Evolutionary conservation across 2,113 vertebrate species (phyloP).

Genomic region (Pachyramphus minor): DNA sequence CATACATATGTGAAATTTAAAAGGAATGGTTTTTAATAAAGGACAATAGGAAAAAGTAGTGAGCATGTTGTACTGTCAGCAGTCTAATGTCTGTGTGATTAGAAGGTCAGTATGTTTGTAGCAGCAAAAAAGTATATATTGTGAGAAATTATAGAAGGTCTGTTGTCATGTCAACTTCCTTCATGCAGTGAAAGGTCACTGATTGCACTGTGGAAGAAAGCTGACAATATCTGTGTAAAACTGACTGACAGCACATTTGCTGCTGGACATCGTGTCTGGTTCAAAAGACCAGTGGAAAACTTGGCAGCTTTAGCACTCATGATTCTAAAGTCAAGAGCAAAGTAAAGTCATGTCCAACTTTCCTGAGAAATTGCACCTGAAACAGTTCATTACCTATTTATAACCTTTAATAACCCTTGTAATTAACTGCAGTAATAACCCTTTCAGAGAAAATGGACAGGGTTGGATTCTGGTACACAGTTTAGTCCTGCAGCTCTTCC

Average conservation of each 20-base stretch:
- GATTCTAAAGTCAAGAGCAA: not conserved
- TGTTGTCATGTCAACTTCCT: constrained; percentile 12
- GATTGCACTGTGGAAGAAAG: constrained; percentile 13
- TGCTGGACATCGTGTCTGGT: not conserved
- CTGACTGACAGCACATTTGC: constrained; percentile 43
- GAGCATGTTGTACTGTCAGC: not conserved
- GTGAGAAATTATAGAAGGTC: constrained; percentile 1
- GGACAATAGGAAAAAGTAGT: not conserved
- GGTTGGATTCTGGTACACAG: not conserved
- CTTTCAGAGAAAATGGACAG: not conserved
- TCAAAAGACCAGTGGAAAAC: constrained; percentile 12
- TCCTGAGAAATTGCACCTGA: not conserved
- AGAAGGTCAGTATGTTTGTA: constrained; percentile 3
- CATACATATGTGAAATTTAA: not conserved
- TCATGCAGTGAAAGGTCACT: constrained; percentile 39
- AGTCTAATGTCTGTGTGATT: not conserved
- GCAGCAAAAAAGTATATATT: not conserved
- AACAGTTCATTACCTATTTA: not conserved
- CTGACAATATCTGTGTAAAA: constrained; percentile 35
- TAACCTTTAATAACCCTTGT: not conserved
- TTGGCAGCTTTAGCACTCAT: not conserved
- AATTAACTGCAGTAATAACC: not conserved
- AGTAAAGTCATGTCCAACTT: not conserved
- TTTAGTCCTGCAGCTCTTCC: not conserved
- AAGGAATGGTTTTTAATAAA: not conserved